Base-by-base conservation (phyloP, 2,888 invertebrate genomes). In the Megalurothrips usitatus region DNA sequence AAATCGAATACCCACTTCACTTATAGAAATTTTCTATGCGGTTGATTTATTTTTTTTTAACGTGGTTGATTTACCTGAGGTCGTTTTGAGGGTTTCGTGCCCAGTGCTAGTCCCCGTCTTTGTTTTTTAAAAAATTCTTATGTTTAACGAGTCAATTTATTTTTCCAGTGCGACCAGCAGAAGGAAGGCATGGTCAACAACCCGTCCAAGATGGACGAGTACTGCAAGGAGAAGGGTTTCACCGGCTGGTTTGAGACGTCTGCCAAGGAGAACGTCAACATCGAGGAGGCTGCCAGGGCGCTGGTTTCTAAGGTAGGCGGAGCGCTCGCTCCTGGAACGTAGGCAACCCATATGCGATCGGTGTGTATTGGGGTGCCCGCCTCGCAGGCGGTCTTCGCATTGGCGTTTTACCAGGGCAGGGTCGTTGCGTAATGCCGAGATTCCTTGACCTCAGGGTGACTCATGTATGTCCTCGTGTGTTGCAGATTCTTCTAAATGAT, bases 191-290 rank as follows among this genome's bases (percentile, higher is more conserved):
- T 95, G 82, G 93, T 94, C n/a, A 94, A 93, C 86, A 92, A 92
- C 82, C 90, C 93, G 6, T 88, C 91, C 17, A 95, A 95, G 87
- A 96, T 98, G 94, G 96, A 98, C 85, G 95, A 96, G 85, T 96
- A 95, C 87, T 97, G 97, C 86, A 92, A 92, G 85, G 96, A 97
- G 86, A 94, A 96, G 85, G 95, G 96, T 0, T 98, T 98, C 87
- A 91, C 94, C 19, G 95, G 95, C 23, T 98, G 98, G 97, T 97
- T 94, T 87, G 96, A 97, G 88, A 98, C 97, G 0, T 98, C 97
- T 0, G 98, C 98, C 79, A 98, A 97, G 88, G 97, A 98, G 86
- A 96, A 97, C 86, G 93, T 96, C 81, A 96, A 98, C 87, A 97
- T 99, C 81, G 98, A 98, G 87, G 97, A 98, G 87, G 96, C 98